Evolutionary conservation across 2,113 vertebrate species (phyloP).

Genomic region (Agelaius tricolor): DNA sequence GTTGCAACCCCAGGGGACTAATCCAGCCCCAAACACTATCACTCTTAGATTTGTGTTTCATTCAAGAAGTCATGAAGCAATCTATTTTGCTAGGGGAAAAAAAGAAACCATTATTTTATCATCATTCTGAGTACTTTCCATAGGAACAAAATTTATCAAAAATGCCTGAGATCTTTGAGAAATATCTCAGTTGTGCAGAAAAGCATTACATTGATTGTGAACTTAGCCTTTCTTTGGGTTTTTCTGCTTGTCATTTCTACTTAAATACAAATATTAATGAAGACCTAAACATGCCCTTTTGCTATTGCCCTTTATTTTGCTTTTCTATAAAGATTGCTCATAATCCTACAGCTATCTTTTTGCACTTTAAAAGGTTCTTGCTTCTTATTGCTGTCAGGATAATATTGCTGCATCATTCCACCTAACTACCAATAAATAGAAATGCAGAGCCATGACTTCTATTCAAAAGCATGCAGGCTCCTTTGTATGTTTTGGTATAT

Average conservation of each 20-base stretch:
- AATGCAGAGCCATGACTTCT: conserved; percentile 46
- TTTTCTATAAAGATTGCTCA: conserved; percentile 15
- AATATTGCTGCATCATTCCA: conserved; percentile 56
- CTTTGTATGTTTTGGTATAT: conserved; percentile 35
- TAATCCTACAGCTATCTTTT: conserved; percentile 26
- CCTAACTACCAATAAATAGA: conserved; percentile 51
- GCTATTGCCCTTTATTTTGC: conserved; percentile 42
- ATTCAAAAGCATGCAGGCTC: conserved; percentile 16
- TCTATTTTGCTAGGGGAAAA: conserved; percentile 14
- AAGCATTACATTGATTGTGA: not conserved
- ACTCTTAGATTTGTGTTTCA: conserved; percentile 54
- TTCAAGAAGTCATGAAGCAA: conserved; percentile 59
- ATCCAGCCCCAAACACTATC: conserved; percentile 38
- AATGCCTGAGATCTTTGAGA: conserved; percentile 7
- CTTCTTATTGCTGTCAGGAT: conserved; percentile 31
- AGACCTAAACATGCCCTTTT: conserved; percentile 11
- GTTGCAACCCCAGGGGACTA: conserved; percentile 38
- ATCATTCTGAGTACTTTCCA: conserved; percentile 13
- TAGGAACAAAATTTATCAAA: conserved; percentile 33
- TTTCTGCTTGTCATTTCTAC: conserved; percentile 46
- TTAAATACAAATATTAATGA: conserved; percentile 59
- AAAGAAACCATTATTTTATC: conserved; percentile 33
- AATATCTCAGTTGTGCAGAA: conserved; percentile 11
- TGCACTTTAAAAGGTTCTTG: conserved; percentile 20
- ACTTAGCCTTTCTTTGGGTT: conserved; percentile 8